Base-by-base conservation (phyloP, 2,113 vertebrate genomes). In the Chionodraco myersi region DNA sequence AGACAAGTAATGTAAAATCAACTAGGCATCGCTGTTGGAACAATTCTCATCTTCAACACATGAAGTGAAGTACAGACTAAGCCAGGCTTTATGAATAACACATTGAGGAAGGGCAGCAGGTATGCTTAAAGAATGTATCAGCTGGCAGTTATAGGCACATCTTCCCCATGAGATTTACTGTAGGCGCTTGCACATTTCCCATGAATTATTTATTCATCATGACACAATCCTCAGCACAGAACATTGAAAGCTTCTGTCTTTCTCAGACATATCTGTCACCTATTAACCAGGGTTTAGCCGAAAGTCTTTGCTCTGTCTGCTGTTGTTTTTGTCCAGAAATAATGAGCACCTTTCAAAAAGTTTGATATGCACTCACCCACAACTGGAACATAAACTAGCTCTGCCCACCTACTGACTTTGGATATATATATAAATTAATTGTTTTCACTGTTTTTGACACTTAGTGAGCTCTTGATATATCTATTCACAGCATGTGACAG, bases 61-160 rank as follows among this genome's bases (percentile, higher is more conserved):
- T 72, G 16, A 73, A 75, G 44, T 3, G 16, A 70, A 57, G 54
- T 65, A 62, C 18, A 36, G 53, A 36, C 53, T 5, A 30, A 78
- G 74, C 47, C 36, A 4, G 48, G 61, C 65, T 62, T 72, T 66
- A 77, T 90, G 61, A 89, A 90, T 91, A 90, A 91, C 75, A 62
- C 66, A 92, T 79, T 0, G 10, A 12, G 60, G 30, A 58, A 36
- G 60, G 89, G 74, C 76, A 44, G 79, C 65, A 76, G 59, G 58
- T 77, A 59, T 61, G 68, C 68, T 87, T 90, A 79, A 89, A 91
- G 81, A 87, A 88, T 86, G 86, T 54, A 89, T 91, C 85, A 79
- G 72, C 82, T 78, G 79, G 89, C 83, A 75, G 80, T 84, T 77
- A 74, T 53, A 68, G 72, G 72, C 56, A 58, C 71, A n/a, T 75